Conservation (phyloP, 2,888 invertebrate species). For the Drosophila emarginata region DNA sequence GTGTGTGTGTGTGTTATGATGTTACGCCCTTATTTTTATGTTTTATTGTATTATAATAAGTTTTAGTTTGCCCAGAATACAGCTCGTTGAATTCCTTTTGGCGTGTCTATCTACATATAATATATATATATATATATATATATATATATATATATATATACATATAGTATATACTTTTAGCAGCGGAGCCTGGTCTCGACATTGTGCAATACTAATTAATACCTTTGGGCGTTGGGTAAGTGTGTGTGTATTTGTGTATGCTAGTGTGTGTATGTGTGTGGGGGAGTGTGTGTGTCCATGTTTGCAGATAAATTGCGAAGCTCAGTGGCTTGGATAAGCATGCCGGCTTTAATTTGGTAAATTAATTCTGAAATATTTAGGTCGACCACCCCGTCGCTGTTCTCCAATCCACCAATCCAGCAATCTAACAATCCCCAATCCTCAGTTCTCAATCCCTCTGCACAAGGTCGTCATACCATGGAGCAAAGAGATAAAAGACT, state of each 20-base stretch:
- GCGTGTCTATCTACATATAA: constrained; percentile 13
- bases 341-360: constrained; percentile 73
- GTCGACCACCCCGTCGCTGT: constrained; percentile 48
- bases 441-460: constrained; percentile 4
- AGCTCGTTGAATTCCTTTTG: constrained; percentile 32
- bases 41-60: constrained; percentile 54
- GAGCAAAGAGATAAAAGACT: constrained; percentile 36
- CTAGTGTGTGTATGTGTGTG: constrained; percentile 33
- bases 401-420: background rate
- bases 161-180: constrained; percentile 27
- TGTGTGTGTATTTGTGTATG: constrained; percentile 16
- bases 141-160: constrained; percentile 13
- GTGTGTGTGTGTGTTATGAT: constrained; percentile 5
- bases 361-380: constrained; percentile 73
- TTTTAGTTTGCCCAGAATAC: constrained; percentile 50
- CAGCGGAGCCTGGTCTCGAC: constrained; percentile 4
- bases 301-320: constrained; percentile 64
- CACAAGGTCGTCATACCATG: constrained; percentile 27
- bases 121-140: constrained; percentile 2
- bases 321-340: constrained; percentile 73
- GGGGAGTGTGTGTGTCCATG: constrained; percentile 43
- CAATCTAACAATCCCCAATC: background rate
- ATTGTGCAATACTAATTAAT: constrained; percentile 63
- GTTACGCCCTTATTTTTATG: constrained; percentile 52
- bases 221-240: constrained; percentile 59